Base-by-base conservation (phyloP, 2,113 vertebrate genomes). In the Origma solitaria region DNA sequence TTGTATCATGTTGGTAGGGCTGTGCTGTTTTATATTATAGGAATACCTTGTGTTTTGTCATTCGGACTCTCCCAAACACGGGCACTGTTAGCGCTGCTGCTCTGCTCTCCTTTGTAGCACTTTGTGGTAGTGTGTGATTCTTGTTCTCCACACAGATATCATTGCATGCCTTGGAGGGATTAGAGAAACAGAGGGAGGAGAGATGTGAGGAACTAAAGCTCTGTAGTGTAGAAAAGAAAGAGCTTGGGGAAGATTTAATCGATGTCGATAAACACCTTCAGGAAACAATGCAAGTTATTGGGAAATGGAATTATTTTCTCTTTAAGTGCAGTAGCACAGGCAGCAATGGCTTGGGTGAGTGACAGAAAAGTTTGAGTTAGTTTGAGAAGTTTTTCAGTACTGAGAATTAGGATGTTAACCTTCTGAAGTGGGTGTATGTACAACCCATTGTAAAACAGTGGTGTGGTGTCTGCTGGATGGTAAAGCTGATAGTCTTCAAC, bases 221-320 rank as follows among this genome's bases (percentile, higher is more conserved):
- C 40, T 54, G 15, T 38, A 60, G 28, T 28, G 15, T 49, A 23
- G 56, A 42, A 75, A 88, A 93, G 56, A 61, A 31, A 86, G 44
- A 27, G 57, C 61, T 27, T 30, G 24, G 25, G 10, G 54, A 22
- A 30, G 15, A 50, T 70, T 56, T 31, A 81, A 58, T 44, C 1
- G 1, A 42, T 82, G 44, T 31, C 37, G 87, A 31, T 86, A 66
- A 95, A 93, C 28, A 57, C 9, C 84, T 95, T 95, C 38, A 68
- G 66, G 56, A 42, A 73, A 91, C 16, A 61, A 60, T 28, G 24
- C 33, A 21, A 21, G 65, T 50, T 69, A n/a, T 78, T 62, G 0
- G 61, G n/a, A 19, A 92, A 69, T 22, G 42, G 64, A 82, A 49
- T 35, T 83, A 28, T 54, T 86, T 86, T 45, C 22, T 85, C 24